A percentile compares a stretch with the other conserved stretches of the same genome.
Conservation (phyloP, 2,113 vertebrate genomes). For the Lathamus discolor region DNA sequence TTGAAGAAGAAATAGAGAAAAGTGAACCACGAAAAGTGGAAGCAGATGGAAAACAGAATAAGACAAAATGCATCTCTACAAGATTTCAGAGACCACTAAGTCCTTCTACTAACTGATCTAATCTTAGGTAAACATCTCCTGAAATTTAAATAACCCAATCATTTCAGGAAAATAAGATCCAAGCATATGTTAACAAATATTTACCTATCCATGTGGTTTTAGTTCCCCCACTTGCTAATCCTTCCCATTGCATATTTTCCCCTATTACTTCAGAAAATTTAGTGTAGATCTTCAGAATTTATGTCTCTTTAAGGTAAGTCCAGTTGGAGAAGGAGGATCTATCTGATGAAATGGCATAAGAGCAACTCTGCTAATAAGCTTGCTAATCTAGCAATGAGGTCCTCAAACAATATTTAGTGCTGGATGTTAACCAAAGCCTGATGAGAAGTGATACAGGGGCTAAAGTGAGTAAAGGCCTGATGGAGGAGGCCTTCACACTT, state of each 20-base stretch:
- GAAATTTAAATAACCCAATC: background rate
- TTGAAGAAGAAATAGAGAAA: background rate
- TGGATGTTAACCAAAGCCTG: background rate
- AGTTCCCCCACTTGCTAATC: background rate
- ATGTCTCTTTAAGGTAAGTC: background rate
- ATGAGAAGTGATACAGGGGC: background rate
- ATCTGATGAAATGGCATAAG: background rate
- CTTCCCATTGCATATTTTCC: background rate
- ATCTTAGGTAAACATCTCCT: background rate
- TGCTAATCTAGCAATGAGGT: background rate
- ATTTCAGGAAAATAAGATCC: background rate
- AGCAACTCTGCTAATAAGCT: background rate
- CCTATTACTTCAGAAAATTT: background rate
- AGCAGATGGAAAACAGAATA: background rate
- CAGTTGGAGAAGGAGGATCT: background rate
- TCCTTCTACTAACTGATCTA: background rate
- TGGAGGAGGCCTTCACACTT: background rate
- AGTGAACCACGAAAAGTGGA: background rate
- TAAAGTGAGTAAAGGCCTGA: background rate
- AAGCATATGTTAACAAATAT: background rate
- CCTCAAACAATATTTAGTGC: fast-evolving
- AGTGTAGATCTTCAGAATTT: background rate
- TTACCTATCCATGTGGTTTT: background rate
- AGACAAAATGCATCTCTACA: background rate
- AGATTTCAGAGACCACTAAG: background rate